Evolutionary conservation across 2,888 invertebrate species (phyloP).

Genomic region (Digitonthophagus gazella): DNA sequence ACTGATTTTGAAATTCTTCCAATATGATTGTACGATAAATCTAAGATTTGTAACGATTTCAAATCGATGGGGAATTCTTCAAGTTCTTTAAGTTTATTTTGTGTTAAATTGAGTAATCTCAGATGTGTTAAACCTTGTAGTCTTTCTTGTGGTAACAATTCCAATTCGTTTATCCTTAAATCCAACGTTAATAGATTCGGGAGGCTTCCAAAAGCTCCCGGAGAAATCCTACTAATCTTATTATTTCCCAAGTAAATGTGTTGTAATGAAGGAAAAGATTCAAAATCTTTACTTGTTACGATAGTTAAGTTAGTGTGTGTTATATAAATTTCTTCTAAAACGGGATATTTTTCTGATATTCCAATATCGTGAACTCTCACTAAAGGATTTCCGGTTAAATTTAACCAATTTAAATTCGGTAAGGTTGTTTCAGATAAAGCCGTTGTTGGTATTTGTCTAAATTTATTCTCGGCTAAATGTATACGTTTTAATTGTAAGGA

Average conservation of each 20-base stretch:
- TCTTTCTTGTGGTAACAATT: slow-evolving; percentile 79
- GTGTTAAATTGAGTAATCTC: slow-evolving; percentile 76
- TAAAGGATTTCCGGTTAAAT: slow-evolving; percentile 80
- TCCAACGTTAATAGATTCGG: slow-evolving; percentile 76
- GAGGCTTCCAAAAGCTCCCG: slow-evolving; percentile 78
- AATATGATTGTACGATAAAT: slow-evolving; percentile 81
- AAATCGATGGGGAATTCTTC: slow-evolving; percentile 80
- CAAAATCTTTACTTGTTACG: slow-evolving; percentile 81
- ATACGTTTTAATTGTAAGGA: slow-evolving; percentile 70
- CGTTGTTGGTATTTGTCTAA: slow-evolving; percentile 74
- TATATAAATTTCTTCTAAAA: slow-evolving; percentile 79
- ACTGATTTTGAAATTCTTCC: slow-evolving; percentile 66
- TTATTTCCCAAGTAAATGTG: slow-evolving; percentile 73
- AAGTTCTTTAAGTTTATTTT: slow-evolving; percentile 76
- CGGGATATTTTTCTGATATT: slow-evolving; percentile 68
- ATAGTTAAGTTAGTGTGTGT: slow-evolving; percentile 78
- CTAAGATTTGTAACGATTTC: slow-evolving; percentile 73
- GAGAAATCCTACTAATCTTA: slow-evolving; percentile 74
- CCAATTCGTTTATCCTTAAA: slow-evolving; percentile 78
- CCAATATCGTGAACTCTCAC: slow-evolving; percentile 71
- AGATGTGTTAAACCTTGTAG: slow-evolving; percentile 74
- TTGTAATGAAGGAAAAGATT: slow-evolving; percentile 75
- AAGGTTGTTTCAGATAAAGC: slow-evolving; percentile 73
- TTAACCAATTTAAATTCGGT: slow-evolving; percentile 71
- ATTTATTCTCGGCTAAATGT: slow-evolving; percentile 75